Conservation (phyloP, 2,888 invertebrate genomes). For the Drosophila neutralis region DNA sequence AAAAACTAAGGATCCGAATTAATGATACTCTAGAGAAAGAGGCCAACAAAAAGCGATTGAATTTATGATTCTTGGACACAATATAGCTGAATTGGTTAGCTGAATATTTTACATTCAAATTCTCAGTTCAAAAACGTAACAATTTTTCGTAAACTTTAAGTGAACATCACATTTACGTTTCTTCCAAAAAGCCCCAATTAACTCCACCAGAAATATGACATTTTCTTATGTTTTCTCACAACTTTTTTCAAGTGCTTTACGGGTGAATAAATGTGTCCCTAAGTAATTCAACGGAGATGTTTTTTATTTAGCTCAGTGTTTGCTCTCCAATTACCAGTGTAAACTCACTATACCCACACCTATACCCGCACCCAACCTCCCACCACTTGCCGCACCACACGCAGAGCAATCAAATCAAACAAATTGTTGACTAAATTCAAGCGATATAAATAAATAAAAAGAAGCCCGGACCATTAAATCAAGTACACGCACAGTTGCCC, state of each 20-base stretch:
- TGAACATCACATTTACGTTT: not conserved
- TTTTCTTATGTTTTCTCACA: not conserved
- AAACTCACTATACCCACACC: not conserved
- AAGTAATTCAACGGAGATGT: constrained; percentile 1
- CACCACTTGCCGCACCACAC: constrained; percentile 1
- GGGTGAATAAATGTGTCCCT: not conserved
- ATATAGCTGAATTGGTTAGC: not conserved
- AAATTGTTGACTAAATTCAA: constrained; percentile 79
- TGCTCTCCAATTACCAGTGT: constrained; percentile 43
- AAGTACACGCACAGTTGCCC: constrained; percentile 63
- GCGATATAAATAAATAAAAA: constrained; percentile 70
- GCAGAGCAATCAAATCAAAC: constrained; percentile 70
- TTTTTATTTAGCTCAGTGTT: constrained; percentile 16
- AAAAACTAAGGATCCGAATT: not conserved
- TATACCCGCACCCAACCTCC: not conserved
- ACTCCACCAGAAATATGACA: not conserved
- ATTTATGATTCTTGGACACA: not conserved
- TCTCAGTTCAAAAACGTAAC: not conserved
- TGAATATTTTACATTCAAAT: not conserved
- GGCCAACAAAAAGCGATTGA: not conserved
- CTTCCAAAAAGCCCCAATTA: not conserved
- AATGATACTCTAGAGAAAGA: not conserved
- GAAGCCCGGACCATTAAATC: constrained; percentile 61
- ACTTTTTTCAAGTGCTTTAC: not conserved
- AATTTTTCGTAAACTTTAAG: no score